These are phyloP conservation scores for Aquatica leii DNA, from an alignment of 2,888 invertebrate genomes.

Conservation along the genomic window DNA sequence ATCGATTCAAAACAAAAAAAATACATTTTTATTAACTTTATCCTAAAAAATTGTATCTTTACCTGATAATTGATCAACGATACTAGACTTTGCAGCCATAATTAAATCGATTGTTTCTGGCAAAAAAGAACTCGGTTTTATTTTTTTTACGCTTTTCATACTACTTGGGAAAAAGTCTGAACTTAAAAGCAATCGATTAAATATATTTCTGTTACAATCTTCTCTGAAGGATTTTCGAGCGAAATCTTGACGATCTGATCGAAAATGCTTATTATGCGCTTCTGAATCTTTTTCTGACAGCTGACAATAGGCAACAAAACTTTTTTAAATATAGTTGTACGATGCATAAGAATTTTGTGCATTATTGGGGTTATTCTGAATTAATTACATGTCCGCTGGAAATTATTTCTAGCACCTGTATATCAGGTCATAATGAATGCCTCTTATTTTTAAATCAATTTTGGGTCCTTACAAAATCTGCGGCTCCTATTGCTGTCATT, in stretches of 20 bases:
- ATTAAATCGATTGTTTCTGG: too few species aligned
- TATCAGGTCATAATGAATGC: slow-evolving; percentile 45
- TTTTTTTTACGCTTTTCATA: neutral
- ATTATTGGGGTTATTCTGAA: slow-evolving; percentile 44
- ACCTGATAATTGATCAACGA: too few species aligned
- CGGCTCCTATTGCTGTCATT: slow-evolving; percentile 36
- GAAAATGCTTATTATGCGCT: neutral
- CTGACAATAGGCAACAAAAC: slow-evolving; percentile 3
- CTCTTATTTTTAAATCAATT: slow-evolving; percentile 48
- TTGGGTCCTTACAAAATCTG: slow-evolving; percentile 40
- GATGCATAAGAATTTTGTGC: slow-evolving; percentile 39
- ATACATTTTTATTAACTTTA: too few species aligned
- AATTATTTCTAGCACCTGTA: slow-evolving; percentile 46
- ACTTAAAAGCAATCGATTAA: neutral
- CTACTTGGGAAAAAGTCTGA: neutral
- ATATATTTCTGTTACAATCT: neutral
- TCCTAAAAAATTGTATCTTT: too few species aligned
- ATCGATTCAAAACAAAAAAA: too few species aligned
- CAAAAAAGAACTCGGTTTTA: neutral
- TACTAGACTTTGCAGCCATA: too few species aligned
- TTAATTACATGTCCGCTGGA: slow-evolving; percentile 29
- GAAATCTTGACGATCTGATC: neutral
- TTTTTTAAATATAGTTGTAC: neutral
- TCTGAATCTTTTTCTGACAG: slow-evolving; percentile 1
- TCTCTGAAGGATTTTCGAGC: neutral